Base-by-base conservation (phyloP, 2,113 vertebrate genomes). In the Brachypodius melanocephalos region DNA sequence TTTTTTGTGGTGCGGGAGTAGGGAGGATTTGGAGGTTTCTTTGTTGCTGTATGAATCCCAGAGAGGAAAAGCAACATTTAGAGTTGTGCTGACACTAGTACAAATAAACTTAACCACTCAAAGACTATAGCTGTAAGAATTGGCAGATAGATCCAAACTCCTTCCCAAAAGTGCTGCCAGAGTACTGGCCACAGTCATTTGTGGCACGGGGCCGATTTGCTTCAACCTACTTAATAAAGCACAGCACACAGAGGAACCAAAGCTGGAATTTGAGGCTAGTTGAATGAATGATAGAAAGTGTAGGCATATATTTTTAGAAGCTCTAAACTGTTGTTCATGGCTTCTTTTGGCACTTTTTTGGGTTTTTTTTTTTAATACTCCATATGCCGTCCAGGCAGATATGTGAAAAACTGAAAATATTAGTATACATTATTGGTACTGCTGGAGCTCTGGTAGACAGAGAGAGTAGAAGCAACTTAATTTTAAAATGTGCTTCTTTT, bases 151-250 rank as follows among this genome's bases (percentile, higher is more conserved):
- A 83, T 85, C 58, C 25, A 10, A 85, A 68, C 71, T 69, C 62
- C 81, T 78, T 93, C 78, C 32, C 54, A 48, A 85, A 68, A 94
- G 45, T 29, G 38, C 74, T 96, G 85, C 75, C 74, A 69, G 82
- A 28, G 20, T 54, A 69, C 54, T 90, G 88, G 71, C 88, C 66
- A n/a, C 88, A 85, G 78, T 69, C 46, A 73, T 93, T 62, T 66
- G 52, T 91, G 91, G 73, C 95, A 81, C 0, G 1, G 51, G 51
- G 78, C 82, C 4, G 1, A 49, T 91, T 89, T 76, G 34, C 63
- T 91, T 91, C 75, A 93, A 79, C 78, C 49, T 91, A 14, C 88
- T 93, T 95, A 85, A 90, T 90, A 94, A 91, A 96, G 67, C 63
- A 34, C n/a, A 90, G 88, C 48, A 42, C 79, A 26, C 34, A 81